phyloP scores from a whole-genome alignment of 2,797 vertebrate species.

The Anniella stebbinsi region DNA sequence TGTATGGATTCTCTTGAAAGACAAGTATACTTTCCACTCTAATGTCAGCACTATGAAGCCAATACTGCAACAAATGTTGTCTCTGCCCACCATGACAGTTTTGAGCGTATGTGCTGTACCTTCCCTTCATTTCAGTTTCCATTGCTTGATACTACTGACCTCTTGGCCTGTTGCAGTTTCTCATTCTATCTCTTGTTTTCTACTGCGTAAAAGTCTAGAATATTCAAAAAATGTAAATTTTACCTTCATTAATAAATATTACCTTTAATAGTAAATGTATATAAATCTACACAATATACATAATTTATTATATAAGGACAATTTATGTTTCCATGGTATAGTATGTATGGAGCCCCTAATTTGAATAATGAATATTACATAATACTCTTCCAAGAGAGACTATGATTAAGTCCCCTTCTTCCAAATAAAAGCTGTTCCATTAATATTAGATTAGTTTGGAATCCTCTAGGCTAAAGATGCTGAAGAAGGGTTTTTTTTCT shows the following conservation, averaged over 20 bases:
- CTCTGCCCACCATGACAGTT: not conserved
- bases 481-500: not conserved
- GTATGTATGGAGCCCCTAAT: not conserved
- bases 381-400: not conserved
- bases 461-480: not conserved
- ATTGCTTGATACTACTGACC: not conserved
- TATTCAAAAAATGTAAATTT: too few relatives aligned
- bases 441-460: slow-evolving; percentile 11
- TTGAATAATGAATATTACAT: slow-evolving; percentile 6
- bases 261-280: slow-evolving; percentile 7
- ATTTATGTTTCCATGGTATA: not conserved
- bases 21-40: not conserved
- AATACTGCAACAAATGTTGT: not conserved
- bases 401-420: not conserved
- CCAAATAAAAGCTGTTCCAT: not conserved
- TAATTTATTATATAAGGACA: slow-evolving; percentile 3
- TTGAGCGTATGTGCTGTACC: not conserved
- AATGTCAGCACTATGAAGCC: not conserved
- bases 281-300: slow-evolving; percentile 1
- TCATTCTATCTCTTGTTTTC: not conserved
- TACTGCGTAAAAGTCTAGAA: not conserved
- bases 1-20: not conserved
- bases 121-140: not conserved
- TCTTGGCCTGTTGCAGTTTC: not conserved
- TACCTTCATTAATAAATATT: too few relatives aligned